These are phyloP conservation scores for Ctenoplectra terminalis DNA, from an alignment of 1,140 invertebrate species.

Conservation along the genomic window DNA sequence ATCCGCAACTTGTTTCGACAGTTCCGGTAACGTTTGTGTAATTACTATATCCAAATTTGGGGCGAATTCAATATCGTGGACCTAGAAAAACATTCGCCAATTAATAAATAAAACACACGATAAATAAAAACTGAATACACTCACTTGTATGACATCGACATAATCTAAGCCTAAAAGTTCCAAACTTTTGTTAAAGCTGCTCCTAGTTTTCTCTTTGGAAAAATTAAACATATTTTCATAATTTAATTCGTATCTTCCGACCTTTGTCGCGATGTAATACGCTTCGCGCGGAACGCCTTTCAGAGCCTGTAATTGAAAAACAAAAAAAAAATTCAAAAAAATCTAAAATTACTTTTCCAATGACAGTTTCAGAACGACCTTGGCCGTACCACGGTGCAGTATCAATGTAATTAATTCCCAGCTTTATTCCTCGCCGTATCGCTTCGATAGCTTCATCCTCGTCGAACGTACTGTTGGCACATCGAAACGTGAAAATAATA, in stretches of 20 bases:
- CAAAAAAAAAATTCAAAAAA: no score
- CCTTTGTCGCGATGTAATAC: conserved; percentile 97
- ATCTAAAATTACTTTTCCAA: conserved; percentile 88
- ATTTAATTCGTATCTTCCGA: conserved; percentile 91
- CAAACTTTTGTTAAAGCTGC: conserved; percentile 91
- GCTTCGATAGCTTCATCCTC: conserved; percentile 87
- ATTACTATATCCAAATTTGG: conserved; percentile 89
- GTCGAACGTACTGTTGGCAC: conserved; percentile 82
- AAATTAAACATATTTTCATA: conserved; percentile 94
- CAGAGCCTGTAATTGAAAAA: conserved; percentile 85
- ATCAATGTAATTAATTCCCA: conserved; percentile 96
- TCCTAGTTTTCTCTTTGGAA: conserved; percentile 88
- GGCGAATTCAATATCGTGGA: conserved; percentile 96
- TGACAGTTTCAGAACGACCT: conserved; percentile 89
- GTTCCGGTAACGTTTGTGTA: conserved; percentile 92
- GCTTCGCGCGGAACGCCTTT: conserved; percentile 89
- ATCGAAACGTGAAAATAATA: conserved; percentile 12
- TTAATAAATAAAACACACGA: neutral
- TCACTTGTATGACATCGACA: conserved; percentile 94
- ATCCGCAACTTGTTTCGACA: conserved; percentile 88
- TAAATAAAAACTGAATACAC: neutral
- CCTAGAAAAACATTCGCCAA: conserved; percentile 81
- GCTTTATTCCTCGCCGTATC: conserved; percentile 88
- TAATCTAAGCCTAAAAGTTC: conserved; percentile 90
- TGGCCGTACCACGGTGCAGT: conserved; percentile 96